These are phyloP conservation scores for Gorsachius goisagi DNA, from an alignment of 2,113 vertebrate species.

Conservation along the genomic window DNA sequence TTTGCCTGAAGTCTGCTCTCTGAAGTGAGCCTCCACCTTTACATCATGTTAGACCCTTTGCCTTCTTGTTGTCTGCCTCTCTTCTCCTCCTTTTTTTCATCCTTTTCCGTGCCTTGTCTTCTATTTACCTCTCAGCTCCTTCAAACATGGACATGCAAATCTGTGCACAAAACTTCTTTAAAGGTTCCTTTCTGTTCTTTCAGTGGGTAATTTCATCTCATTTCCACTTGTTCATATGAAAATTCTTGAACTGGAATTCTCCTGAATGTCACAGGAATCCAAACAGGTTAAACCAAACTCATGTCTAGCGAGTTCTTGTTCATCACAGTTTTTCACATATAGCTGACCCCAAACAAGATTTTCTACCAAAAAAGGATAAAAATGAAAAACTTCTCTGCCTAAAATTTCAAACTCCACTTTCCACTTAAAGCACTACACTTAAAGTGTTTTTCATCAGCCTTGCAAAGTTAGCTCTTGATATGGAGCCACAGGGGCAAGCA, in stretches of 20 bases:
- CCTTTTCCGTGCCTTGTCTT: not conserved
- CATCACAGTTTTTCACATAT: not conserved
- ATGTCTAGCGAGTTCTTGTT: not conserved
- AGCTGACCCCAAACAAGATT: not conserved
- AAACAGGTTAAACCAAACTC: not conserved
- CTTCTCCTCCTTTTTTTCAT: not conserved
- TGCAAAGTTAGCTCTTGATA: not conserved
- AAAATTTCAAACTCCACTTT: not conserved
- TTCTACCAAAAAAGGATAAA: not conserved
- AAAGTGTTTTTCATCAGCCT: not conserved
- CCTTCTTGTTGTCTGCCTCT: not conserved
- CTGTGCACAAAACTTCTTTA: not conserved
- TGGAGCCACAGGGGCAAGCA: not conserved
- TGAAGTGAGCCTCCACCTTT: not conserved
- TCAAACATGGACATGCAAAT: not conserved
- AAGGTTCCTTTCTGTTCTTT: not conserved
- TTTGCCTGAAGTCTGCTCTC: not conserved
- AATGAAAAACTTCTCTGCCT: not conserved
- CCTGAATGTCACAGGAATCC: not conserved
- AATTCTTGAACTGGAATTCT: not conserved
- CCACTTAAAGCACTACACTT: not conserved
- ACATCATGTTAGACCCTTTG: not conserved
- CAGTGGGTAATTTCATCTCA: not conserved
- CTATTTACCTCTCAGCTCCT: not conserved
- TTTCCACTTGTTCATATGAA: not conserved